Conservation (phyloP, 2,888 invertebrate genomes). For the Cosmia pyralina region DNA sequence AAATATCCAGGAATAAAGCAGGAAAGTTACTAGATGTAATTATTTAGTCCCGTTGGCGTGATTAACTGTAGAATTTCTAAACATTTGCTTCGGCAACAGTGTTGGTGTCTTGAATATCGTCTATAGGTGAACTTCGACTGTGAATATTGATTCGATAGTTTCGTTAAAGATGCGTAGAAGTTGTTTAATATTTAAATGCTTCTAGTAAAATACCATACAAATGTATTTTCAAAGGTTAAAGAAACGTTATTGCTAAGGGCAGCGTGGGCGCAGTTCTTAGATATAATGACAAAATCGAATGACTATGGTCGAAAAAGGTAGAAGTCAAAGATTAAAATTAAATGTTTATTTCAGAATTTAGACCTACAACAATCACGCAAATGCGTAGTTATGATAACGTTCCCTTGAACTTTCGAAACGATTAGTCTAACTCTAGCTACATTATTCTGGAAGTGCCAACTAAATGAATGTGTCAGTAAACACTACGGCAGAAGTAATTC, state of each 20-base stretch:
- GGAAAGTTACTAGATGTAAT: constrained; percentile 17
- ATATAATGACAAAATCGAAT: not conserved
- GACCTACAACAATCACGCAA: constrained; percentile 12
- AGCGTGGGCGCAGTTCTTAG: constrained; percentile 5
- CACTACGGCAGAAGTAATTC: constrained; percentile 48
- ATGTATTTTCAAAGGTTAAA: not conserved
- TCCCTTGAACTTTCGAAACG: constrained; percentile 54
- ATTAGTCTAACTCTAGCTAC: constrained; percentile 15
- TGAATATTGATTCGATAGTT: constrained; percentile 37
- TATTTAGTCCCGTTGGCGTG: constrained; percentile 8
- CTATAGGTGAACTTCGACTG: constrained; percentile 24
- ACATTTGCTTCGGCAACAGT: not conserved
- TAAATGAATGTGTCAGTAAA: constrained; percentile 39
- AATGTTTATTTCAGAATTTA: not conserved
- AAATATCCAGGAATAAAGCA: constrained; percentile 25
- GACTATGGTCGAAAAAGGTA: not conserved
- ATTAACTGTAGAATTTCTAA: constrained; percentile 3
- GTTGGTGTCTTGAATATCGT: not conserved
- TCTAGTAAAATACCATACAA: not conserved
- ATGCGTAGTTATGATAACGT: constrained; percentile 19
- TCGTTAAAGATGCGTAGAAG: constrained; percentile 8
- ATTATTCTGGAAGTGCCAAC: constrained; percentile 11
- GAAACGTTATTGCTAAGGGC: constrained; percentile 2
- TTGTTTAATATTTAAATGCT: constrained; percentile 23
- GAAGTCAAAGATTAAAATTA: not conserved